Evolutionary conservation across 2,113 vertebrate species (phyloP).

Genomic region (Eulacestoma nigropectus): DNA sequence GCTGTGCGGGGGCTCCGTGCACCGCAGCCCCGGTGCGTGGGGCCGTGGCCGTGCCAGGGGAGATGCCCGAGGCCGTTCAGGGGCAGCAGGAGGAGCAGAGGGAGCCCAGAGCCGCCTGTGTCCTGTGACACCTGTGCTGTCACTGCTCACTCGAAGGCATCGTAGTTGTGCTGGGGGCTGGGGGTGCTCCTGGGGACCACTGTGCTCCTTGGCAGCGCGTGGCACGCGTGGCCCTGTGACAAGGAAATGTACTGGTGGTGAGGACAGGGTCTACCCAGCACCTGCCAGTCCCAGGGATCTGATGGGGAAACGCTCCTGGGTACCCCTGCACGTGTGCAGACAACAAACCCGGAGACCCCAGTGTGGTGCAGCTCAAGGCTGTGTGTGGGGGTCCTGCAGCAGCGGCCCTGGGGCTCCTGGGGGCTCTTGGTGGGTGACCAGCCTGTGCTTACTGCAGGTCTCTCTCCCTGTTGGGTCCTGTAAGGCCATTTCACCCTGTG

Average conservation of each 20-base stretch:
- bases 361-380: background rate
- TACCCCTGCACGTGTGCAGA: fast-evolving
- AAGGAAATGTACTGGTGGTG: fast-evolving
- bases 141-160: background rate
- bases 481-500: background rate
- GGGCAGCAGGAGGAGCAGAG: background rate
- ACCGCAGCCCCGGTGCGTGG: background rate
- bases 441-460: background rate
- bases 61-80: background rate
- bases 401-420: fast-evolving
- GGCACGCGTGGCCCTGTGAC: fast-evolving
- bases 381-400: background rate
- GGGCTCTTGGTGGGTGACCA: background rate
- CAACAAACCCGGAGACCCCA: fast-evolving
- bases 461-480: background rate
- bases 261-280: background rate
- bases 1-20: background rate
- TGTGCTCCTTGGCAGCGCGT: background rate
- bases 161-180: background rate
- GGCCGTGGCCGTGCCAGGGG: background rate
- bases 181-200: background rate
- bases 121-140: background rate
- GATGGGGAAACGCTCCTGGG: fast-evolving
- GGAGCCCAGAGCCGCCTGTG: background rate
- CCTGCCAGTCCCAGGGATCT: background rate